Evolutionary conservation across 2,797 vertebrate genomes (phyloP).

Genomic region (Percopsis omiscomaycus): DNA sequence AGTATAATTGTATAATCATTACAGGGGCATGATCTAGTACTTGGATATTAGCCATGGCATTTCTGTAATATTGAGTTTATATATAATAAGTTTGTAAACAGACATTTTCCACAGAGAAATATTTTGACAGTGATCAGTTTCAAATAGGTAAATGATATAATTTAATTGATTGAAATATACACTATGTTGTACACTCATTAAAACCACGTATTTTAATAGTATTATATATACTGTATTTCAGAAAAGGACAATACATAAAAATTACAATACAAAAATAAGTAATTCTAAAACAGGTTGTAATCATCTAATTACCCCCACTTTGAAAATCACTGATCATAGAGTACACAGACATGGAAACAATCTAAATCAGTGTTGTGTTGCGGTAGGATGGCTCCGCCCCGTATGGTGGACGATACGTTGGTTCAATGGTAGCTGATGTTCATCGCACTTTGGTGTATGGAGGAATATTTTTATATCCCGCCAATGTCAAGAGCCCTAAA

Average conservation of each 20-base stretch:
- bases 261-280: too few species aligned
- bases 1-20: neutral
- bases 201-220: too few species aligned
- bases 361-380: slow-evolving; percentile 5
- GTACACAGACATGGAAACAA: too few species aligned
- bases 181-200: too few species aligned
- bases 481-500: slow-evolving; percentile 91
- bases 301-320: too few species aligned
- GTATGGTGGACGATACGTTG: slow-evolving; percentile 91
- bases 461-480: slow-evolving; percentile 95
- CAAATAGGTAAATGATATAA: too few species aligned
- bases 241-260: too few species aligned
- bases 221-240: too few species aligned
- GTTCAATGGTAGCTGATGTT: slow-evolving; percentile 97
- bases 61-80: neutral
- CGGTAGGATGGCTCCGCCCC: slow-evolving; percentile 88
- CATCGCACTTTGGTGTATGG: slow-evolving; percentile 95
- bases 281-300: too few species aligned
- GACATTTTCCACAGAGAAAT: neutral
- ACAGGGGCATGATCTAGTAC: neutral
- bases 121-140: too few species aligned
- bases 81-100: neutral
- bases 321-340: neutral
- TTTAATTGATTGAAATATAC: too few species aligned
- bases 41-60: neutral